Evolutionary conservation across 2,113 vertebrate genomes (phyloP), one percentile per base, ranked within the genome.

Genomic region (Syngnathus typhle): DNA sequence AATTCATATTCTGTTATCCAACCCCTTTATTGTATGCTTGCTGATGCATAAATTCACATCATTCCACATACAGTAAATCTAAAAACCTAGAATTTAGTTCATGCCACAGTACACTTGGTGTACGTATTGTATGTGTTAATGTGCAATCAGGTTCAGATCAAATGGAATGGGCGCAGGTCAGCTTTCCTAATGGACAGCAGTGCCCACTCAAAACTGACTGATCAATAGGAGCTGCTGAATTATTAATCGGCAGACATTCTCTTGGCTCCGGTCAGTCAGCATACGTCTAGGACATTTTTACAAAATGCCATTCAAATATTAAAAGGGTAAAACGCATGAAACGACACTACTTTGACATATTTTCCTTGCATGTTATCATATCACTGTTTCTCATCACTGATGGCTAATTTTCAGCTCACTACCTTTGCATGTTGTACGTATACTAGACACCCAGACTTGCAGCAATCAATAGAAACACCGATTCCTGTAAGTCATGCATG

Each of bases 151-250:
- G 75, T 65, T 59, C 61, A 54, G 32, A 71, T 72, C 47, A 69
- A 65, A 43, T 38, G 21, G 21, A 43, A 16, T 15, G 21, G 21
- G 16, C 60, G 7, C 59, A 27, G 59, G 9, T 8, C 16, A 51
- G 67, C 19, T n/a, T 36, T 74, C 64, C 7, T 61, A 58, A 70
- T 68, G 64, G 47, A 27, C 38, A 51, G 49, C 37, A 58, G 39
- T 12, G 68, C n/a, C 68, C 79, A 71, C 79, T 65, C 65, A 73
- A 16, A 5, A 43, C 62, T 1, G 52, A 36, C 74, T 1, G 65
- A 80, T 86, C 80, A 78, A 80, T 84, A 69, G n/a, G 0, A 0
- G 0, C 2, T 15, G 19, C 67, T 85, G 73, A 83, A 85, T 85
- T 83, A 82, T 80, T 85, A 69, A 83, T 65, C 8, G 18, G 21